A percentile compares a stretch with the other conserved stretches of the same genome.
phyloP scores from a whole-genome alignment of 1,140 invertebrate genomes.

The Asobara japonica region DNA sequence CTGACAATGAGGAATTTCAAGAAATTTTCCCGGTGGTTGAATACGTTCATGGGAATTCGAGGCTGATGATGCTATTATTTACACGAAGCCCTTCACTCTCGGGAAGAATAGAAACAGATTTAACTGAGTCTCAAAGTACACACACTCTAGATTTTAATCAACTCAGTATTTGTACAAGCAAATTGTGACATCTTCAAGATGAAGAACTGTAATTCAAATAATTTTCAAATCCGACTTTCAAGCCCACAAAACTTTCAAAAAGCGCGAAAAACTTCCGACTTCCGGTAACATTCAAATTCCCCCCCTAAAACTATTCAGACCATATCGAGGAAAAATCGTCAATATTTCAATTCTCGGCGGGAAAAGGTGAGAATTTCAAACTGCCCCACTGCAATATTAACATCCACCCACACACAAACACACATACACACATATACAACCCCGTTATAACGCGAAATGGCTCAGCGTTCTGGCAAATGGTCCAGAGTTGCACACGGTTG shows the following conservation, averaged over 20 bases:
- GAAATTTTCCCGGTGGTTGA: neutral
- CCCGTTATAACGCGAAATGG: conserved; percentile 35
- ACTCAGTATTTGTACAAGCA: neutral
- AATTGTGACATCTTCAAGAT: neutral
- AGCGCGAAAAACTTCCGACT: neutral
- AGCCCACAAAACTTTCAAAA: no score
- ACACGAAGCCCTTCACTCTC: neutral
- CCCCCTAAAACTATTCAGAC: no score
- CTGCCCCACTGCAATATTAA: conserved; percentile 22
- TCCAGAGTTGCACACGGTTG: conserved; percentile 25
- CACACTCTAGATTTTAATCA: neutral
- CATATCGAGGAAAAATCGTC: neutral
- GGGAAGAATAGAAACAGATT: conserved; percentile 9
- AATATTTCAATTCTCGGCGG: neutral
- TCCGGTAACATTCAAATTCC: no score
- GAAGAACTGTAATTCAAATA: neutral
- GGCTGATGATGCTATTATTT: conserved; percentile 4
- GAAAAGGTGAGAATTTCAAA: neutral
- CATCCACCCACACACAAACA: no score
- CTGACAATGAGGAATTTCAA: conserved; percentile 11
- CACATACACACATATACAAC: conserved; percentile 27
- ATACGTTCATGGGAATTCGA: conserved; percentile 2
- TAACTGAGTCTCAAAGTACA: conserved; percentile 5
- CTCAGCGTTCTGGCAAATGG: conserved; percentile 39
- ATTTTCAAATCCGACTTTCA: neutral